Base-by-base conservation (phyloP, 2,888 invertebrate species). In the Sarcophaga variegata region DNA sequence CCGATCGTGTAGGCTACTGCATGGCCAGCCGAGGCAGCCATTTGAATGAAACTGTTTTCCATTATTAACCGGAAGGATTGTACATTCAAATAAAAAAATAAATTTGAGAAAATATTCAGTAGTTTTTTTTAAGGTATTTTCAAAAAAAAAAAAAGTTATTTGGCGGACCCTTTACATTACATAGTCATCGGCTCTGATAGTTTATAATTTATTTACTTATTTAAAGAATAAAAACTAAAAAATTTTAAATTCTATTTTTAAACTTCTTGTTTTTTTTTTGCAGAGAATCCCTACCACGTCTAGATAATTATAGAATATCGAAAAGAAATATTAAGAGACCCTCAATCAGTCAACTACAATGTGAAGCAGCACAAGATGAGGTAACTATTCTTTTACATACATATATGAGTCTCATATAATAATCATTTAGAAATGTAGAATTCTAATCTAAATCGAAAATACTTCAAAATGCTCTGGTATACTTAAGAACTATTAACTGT, bases 241-340 rank as follows among this genome's bases (percentile, higher is more conserved):
- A 37, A 8, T 37, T 37, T 37, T 60, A 45, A 60, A 37, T 45
- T 60, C 63, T 60, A 12, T 25, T n/a, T 25, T 49, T 81, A 66
- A 67, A 49, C 45, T 69, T 71, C n/a, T 71, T 66, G 27, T 75
- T 49, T 49, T 37, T 75, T 49, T 76, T 17, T 91, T 92, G 6
- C 90, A 95, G 96, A 89, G 98, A 98, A 92, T 96, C 96, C 2
- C 92, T 97, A 60, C 97, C 97, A 0, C 94, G 97, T 81, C 94
- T 97, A 93, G 97, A 97, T 91, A 96, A 97, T 92, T 98, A 98
- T 92, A 95, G 97, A 91, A 96, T 96, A 92, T 96, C 96, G 0
- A 96, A 96, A 90, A 94, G 97, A 89, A 96, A 96, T 0, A 93
- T 96, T 76, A 97, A 97, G 92, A 95, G 98, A 88, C 97, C 97